Base-by-base conservation (phyloP, 2,888 invertebrate genomes). In the Megaustenia siamemsis region DNA sequence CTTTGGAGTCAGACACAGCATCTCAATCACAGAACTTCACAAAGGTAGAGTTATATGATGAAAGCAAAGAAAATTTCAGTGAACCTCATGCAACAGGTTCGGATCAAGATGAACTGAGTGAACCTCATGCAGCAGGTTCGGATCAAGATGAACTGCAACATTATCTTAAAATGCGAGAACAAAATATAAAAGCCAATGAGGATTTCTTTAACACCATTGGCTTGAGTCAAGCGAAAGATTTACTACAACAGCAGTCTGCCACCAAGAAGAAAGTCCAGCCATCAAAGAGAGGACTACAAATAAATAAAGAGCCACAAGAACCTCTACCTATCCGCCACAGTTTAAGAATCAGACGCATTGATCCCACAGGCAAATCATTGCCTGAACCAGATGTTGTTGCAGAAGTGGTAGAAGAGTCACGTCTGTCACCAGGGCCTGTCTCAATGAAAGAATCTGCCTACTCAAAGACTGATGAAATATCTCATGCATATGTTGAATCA, bases 201-300 rank as follows among this genome's bases (percentile, higher is more conserved):
- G 88, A 89, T 28, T 92, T 92, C 83, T 88, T 92, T 35, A 81
- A 88, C 38, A 85, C 88, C 38, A 84, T 92, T 71, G 91, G 91
- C 18, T 87, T 92, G 21, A 35, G 49, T 28, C 35, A 75, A 66
- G 80, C 75, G 10, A 85, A 81, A 81, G 49, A 66, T 49, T 56
- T 60, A 73, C n/a, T 38, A 10, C 43, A 77, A 4, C 35, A 81
- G 18, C 45, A 21, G 24, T 78, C 79, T 15, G 35, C 24, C 2
- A 35, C 35, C 10, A 83, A 76, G 35, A 83, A 83, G 63, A 73
- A 84, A n/a, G 1, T 21, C 2, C 40, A 60, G 38, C 75, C 80
- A 12, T 66, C 80, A 24, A 56, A 73, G 49, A 79, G 75, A 80
- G 84, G 84, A 15, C 56, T 84, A 43, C 80, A 75, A 66, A 21